Evolutionary conservation across 2,113 vertebrate genomes (phyloP).

Genomic region (Cavia porcellus): DNA sequence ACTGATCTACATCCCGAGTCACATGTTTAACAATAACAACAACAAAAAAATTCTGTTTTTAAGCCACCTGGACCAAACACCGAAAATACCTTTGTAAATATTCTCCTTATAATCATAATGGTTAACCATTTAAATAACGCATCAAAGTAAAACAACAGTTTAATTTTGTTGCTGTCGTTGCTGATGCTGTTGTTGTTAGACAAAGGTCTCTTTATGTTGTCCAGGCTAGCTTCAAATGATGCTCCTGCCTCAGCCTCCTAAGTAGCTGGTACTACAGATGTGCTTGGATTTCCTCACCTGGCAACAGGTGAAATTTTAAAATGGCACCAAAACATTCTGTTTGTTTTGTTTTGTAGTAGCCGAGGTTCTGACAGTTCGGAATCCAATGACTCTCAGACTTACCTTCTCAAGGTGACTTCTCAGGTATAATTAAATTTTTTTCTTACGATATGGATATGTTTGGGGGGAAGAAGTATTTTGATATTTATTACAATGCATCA

Average conservation of each 20-base stretch:
- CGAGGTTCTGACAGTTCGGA: slow-evolving; percentile 87
- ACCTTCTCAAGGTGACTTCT: slow-evolving; percentile 77
- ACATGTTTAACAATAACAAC: neutral
- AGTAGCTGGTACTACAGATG: neutral
- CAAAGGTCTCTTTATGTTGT: neutral
- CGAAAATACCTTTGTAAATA: slow-evolving; percentile 47
- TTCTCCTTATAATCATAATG: neutral
- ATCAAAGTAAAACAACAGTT: slow-evolving; percentile 15
- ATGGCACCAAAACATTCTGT: slow-evolving; percentile 38
- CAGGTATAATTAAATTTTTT: slow-evolving; percentile 81
- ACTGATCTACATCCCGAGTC: neutral
- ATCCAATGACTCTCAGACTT: slow-evolving; percentile 81
- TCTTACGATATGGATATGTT: neutral
- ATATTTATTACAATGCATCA: no score
- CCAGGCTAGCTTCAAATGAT: neutral
- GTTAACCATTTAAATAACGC: slow-evolving; percentile 29
- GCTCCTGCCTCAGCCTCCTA: neutral
- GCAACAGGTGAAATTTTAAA: slow-evolving; percentile 38
- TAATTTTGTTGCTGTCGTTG: neutral
- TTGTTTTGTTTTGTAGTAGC: slow-evolving; percentile 82
- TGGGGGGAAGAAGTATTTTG: no score
- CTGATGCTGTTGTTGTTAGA: neutral
- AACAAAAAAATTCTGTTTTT: neutral
- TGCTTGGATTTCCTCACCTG: neutral
- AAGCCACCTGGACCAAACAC: neutral